Base-by-base conservation (phyloP, 2,797 vertebrate species). In the Etheostoma perlongum region DNA sequence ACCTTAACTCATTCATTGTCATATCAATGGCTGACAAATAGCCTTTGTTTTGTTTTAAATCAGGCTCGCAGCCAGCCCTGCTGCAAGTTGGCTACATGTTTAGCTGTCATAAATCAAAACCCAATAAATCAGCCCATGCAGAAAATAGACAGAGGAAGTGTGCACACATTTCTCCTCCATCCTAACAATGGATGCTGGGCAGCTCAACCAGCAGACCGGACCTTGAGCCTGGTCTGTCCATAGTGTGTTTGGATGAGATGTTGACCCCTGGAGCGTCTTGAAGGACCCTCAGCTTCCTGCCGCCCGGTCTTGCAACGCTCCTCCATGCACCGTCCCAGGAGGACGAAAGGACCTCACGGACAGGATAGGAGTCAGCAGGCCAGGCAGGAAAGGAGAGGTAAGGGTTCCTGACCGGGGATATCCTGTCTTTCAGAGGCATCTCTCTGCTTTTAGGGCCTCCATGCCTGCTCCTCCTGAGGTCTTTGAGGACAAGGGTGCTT, bases 371-470 rank as follows among this genome's bases (percentile, higher is more conserved):
- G 81, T 88, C 85, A 85, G 73, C 76, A 83, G 83, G 88, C 77
- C 83, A 65, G 61, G 89, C 91, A 93, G 93, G 93, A 94, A 93
- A 91, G 78, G 72, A 74, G 21, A 76, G 76, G 76, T 79, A 83
- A 40, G 53, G 79, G 89, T 94, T 95, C 94, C 95, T 94, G 93
- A 90, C 42, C 49, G 71, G 90, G 94, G 94, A 95, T 91, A 95
- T 96, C 95, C 94, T 95, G 93, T 88, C 91, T 93, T 94, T 94
- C 86, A 93, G 86, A 88, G 65, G 62, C 78, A 78, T 82, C 72
- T 69, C 27, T 72, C 51, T 78, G 21, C 61, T 76, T 80, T 76
- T 33, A 68, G 58, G 78, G 44, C 60, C 44, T 57, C 76, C 49
- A 73, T 53, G 52, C 48, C 71, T 36, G 54, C 69, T 79, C 73